These are phyloP conservation scores for Channa argus DNA, from an alignment of 2,113 vertebrate genomes.

Conservation along the genomic window DNA sequence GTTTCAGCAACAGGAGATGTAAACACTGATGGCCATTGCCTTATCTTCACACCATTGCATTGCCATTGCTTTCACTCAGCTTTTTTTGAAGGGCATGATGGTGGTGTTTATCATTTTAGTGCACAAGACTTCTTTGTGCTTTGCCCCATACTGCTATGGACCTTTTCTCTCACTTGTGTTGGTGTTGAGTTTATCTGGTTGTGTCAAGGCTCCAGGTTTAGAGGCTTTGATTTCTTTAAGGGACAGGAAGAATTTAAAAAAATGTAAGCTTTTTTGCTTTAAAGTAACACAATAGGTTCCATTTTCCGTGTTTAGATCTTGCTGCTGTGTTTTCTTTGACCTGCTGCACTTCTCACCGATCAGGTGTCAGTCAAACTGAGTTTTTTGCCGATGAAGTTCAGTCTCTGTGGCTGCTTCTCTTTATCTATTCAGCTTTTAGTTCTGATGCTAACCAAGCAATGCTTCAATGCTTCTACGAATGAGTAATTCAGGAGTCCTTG, in stretches of 20 bases:
- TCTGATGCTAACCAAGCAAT: neutral
- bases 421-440: constrained; percentile 20
- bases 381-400: constrained; percentile 24
- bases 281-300: neutral
- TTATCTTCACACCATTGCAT: neutral
- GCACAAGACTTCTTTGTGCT: neutral
- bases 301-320: neutral
- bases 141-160: neutral
- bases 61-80: neutral
- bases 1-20: neutral
- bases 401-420: neutral
- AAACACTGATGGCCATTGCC: constrained; percentile 12
- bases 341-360: constrained; percentile 15
- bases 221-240: constrained; percentile 14
- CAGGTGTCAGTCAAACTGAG: constrained; percentile 13
- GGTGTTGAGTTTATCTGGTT: constrained; percentile 5
- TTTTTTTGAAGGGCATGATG: constrained; percentile 17
- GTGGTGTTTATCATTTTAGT: neutral
- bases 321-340: neutral
- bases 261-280: neutral
- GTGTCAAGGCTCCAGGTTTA: neutral
- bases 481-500: constrained; percentile 2
- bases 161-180: neutral
- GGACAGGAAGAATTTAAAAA: neutral
- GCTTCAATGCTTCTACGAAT: neutral